Conservation (phyloP, 2,113 vertebrate species). For the Cacatua alba region DNA sequence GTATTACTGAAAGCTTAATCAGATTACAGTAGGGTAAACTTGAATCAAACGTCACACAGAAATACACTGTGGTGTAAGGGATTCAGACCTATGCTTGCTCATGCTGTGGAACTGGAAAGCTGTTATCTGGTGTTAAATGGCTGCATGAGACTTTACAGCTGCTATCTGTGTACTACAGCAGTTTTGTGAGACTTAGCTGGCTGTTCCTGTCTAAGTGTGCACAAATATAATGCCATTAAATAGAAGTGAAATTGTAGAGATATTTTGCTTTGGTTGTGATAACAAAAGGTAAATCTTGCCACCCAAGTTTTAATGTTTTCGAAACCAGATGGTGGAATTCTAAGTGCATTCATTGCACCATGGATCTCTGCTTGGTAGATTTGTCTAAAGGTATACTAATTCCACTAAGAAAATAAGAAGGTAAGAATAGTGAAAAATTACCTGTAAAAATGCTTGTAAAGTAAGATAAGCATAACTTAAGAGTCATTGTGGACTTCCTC, state of each 20-base stretch:
- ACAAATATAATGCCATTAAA: not conserved
- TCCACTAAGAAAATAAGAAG: not conserved
- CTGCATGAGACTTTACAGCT: not conserved
- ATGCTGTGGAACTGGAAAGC: not conserved
- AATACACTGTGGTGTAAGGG: not conserved
- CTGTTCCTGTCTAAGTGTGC: not conserved
- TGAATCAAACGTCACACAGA: not conserved
- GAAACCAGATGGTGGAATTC: not conserved
- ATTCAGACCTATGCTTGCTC: not conserved
- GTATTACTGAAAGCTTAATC: not conserved
- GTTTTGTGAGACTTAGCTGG: not conserved
- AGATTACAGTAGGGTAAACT: not conserved
- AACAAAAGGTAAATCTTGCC: not conserved
- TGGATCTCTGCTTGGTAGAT: not conserved
- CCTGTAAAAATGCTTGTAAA: not conserved
- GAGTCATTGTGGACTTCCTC: not conserved
- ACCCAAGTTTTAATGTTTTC: not conserved
- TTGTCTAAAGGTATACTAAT: not conserved
- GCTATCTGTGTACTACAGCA: not conserved
- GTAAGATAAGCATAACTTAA: not conserved
- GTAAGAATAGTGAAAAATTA: not conserved
- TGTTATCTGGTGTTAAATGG: not conserved
- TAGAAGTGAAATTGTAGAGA: not conserved
- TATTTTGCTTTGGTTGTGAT: not conserved
- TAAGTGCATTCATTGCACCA: not conserved